Evolutionary conservation across 2,888 invertebrate species (phyloP), one percentile per base, ranked within the genome.

Genomic region (Nephrocerus scutellatus): DNA sequence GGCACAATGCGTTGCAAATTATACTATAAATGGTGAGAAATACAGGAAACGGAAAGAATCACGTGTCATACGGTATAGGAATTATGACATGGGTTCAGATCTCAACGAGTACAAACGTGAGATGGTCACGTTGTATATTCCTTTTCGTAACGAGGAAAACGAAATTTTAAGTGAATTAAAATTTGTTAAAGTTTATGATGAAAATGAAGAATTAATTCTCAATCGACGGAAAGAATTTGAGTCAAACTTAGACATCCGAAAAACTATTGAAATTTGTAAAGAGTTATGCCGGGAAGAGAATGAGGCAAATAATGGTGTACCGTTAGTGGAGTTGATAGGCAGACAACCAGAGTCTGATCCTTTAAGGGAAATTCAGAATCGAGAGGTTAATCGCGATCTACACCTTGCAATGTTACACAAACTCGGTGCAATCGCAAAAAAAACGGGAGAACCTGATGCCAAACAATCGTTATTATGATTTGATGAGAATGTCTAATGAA

Each of bases 21-120:
- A 56, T 36, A 30, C 14, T n/a, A 36, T 24, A 42, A 48, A 44
- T 33, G 33, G 14, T 29, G 18, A 44, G 41, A 28, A 40, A 32
- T 45, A 43, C 31, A 25, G 39, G 34, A 32, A 32, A 39, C 37
- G 44, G 43, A 43, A 38, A 29, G 18, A 51, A 41, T 53, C 50
- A 33, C 52, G 57, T 30, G 36, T 61, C 23, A 60, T 61, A 52
- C 54, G 61, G 48, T 60, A 43, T 35, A 20, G 63, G 45, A 41
- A 54, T 47, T 66, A 63, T 49, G 60, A 66, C 35, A 62, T 62
- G 30, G 55, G 51, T 39, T 43, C 51, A 29, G 49, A 59, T 46
- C 50, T 45, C 30, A 51, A 59, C 46, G 53, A 61, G 10, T 67
- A 66, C 53, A 49, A 39, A 42, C 21, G 46, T 24, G 51, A 49